Percentiles rank a stretch among this genome's conserved stretches.
Conservation (phyloP, 2,888 invertebrate species). For the Hololepta plana region DNA sequence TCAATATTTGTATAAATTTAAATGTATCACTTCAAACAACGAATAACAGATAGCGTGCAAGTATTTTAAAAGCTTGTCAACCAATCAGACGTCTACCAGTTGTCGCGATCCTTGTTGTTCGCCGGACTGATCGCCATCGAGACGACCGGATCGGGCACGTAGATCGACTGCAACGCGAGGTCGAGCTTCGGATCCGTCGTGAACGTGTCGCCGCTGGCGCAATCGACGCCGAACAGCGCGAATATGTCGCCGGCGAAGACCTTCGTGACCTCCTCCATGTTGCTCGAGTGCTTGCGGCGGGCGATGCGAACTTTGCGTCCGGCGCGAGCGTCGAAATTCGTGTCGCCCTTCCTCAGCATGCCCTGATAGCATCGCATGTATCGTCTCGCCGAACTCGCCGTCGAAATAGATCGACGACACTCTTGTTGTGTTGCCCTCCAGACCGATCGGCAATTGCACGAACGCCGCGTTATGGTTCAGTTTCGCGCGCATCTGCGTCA, state of each 20-base stretch:
- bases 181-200: slow-evolving; percentile 57
- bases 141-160: slow-evolving; percentile 91
- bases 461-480: slow-evolving; percentile 92
- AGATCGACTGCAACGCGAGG: slow-evolving; percentile 88
- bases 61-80: too few relatives aligned
- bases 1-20: too few relatives aligned
- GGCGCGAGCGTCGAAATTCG: slow-evolving; percentile 78
- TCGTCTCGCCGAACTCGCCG: slow-evolving; percentile 56
- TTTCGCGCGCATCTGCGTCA: slow-evolving; percentile 65
- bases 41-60: too few relatives aligned
- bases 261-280: slow-evolving; percentile 90
- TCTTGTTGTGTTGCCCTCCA: slow-evolving; percentile 65
- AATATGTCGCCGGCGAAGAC: slow-evolving; percentile 95
- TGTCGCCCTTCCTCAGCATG: slow-evolving; percentile 60
- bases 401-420: slow-evolving; percentile 88
- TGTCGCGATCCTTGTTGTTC: slow-evolving; percentile 71
- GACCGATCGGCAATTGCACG: slow-evolving; percentile 87
- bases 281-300: slow-evolving; percentile 84
- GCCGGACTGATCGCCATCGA: slow-evolving; percentile 90
- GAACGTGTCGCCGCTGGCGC: slow-evolving; percentile 95
- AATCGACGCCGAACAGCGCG: slow-evolving; percentile 94
- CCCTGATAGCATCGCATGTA: slow-evolving; percentile 97
- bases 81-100: too few relatives aligned
- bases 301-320: slow-evolving; percentile 64
- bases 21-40: too few relatives aligned